phyloP scores from a whole-genome alignment of 1,140 invertebrate species.

The Orchestia grillus region DNA sequence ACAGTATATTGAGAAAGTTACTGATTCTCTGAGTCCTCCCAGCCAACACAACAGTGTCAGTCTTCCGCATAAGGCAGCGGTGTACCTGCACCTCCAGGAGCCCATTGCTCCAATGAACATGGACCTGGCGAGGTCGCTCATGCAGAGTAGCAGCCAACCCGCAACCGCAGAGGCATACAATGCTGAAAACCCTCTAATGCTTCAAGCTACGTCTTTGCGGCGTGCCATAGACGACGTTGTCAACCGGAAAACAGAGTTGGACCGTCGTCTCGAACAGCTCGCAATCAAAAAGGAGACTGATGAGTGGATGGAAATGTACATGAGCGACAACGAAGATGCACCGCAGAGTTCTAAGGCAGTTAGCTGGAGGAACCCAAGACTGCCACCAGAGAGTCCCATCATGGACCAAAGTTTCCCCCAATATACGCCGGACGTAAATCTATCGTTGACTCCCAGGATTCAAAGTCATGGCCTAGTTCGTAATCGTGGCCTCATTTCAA shows the following conservation, averaged over 20 bases:
- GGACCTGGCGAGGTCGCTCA: not conserved
- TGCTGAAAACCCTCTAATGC: not conserved
- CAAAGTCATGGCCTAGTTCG: not conserved
- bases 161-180: not conserved
- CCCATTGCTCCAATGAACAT: conserved; percentile 34
- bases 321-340: conserved; percentile 1
- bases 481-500: too few species aligned
- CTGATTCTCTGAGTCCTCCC: not conserved
- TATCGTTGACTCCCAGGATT: not conserved
- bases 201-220: not conserved
- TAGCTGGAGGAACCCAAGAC: not conserved
- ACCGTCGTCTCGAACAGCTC: conserved; percentile 4
- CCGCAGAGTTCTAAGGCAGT: not conserved
- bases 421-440: not conserved
- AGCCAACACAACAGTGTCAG: not conserved
- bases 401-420: not conserved
- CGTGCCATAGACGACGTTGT: conserved; percentile 28
- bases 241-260: conserved; percentile 19
- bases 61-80: not conserved
- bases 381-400: not conserved
- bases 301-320: conserved; percentile 18
- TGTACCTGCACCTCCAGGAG: not conserved
- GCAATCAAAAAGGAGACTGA: not conserved
- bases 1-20: not conserved
- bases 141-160: not conserved